phyloP scores from a whole-genome alignment of 2,888 invertebrate species.

The Drosophila putrida region DNA sequence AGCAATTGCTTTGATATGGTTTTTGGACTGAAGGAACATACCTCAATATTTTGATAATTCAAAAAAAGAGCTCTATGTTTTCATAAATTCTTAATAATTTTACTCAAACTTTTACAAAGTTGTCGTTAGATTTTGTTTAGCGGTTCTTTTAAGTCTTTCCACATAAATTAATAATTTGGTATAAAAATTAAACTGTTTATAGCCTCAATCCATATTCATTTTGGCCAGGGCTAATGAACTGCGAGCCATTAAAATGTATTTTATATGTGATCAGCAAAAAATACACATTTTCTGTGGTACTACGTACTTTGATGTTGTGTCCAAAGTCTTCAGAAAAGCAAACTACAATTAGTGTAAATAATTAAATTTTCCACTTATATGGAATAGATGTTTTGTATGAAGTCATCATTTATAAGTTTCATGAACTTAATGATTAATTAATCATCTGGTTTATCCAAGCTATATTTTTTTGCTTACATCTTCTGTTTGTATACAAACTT shows the following conservation, averaged over 20 bases:
- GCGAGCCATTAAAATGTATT: conserved; percentile 52
- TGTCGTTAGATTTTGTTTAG: too few relatives aligned
- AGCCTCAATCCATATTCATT: conserved; percentile 6
- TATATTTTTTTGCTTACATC: background rate
- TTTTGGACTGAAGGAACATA: too few relatives aligned
- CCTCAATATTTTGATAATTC: too few relatives aligned
- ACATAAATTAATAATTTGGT: background rate
- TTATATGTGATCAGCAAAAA: conserved; percentile 46
- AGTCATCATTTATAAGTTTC: conserved; percentile 34
- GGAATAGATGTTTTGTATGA: conserved; percentile 20
- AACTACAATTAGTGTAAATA: conserved; percentile 9
- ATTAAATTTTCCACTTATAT: conserved; percentile 4
- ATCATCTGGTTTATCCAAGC: conserved; percentile 39
- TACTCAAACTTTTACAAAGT: too few relatives aligned
- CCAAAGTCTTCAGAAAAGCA: conserved; percentile 6
- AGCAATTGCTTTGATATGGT: too few relatives aligned
- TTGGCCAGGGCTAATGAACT: conserved; percentile 64
- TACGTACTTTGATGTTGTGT: conserved; percentile 6
- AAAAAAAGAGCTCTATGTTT: too few relatives aligned
- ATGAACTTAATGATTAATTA: conserved; percentile 41
- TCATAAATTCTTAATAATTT: too few relatives aligned
- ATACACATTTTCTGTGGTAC: background rate
- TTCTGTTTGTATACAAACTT: conserved; percentile 11
- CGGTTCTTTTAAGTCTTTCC: background rate
- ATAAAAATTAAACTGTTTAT: conserved; percentile 7